These are phyloP conservation scores for Hydraecia micacea DNA, from an alignment of 2,888 invertebrate genomes.

Conservation along the genomic window DNA sequence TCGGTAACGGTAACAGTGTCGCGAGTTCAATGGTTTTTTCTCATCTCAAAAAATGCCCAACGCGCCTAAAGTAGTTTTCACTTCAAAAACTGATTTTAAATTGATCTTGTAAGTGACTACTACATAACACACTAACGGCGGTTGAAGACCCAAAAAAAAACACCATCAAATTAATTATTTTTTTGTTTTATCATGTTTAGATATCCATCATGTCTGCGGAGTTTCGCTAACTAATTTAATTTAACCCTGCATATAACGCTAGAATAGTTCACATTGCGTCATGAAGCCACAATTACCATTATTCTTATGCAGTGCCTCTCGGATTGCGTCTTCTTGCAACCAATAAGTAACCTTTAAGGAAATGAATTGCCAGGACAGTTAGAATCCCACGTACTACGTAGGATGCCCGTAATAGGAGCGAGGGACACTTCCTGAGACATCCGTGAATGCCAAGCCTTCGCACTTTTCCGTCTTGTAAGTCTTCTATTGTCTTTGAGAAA, in stretches of 20 bases:
- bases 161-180: background rate
- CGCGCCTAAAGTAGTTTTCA: no score
- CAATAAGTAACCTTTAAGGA: conserved; percentile 40
- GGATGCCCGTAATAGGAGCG: conserved; percentile 46
- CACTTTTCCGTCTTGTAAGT: conserved; percentile 16
- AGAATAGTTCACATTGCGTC: background rate
- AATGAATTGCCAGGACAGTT: conserved; percentile 43
- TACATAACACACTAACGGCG: no score
- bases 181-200: background rate
- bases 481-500: background rate
- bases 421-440: conserved; percentile 51
- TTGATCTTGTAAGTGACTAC: no score
- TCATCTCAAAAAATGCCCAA: no score
- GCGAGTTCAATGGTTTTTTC: no score
- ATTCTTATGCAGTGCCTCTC: conserved; percentile 1
- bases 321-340: conserved; percentile 20
- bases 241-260: background rate
- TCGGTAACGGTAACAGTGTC: no score
- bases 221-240: background rate
- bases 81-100: no score
- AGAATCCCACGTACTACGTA: conserved; percentile 51
- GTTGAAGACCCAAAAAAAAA: no score
- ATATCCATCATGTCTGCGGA: background rate
- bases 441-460: conserved; percentile 40
- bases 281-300: conserved; percentile 4